Evolutionary conservation across 2,888 invertebrate species (phyloP).

Genomic region (Drosophila paramelanica): DNA sequence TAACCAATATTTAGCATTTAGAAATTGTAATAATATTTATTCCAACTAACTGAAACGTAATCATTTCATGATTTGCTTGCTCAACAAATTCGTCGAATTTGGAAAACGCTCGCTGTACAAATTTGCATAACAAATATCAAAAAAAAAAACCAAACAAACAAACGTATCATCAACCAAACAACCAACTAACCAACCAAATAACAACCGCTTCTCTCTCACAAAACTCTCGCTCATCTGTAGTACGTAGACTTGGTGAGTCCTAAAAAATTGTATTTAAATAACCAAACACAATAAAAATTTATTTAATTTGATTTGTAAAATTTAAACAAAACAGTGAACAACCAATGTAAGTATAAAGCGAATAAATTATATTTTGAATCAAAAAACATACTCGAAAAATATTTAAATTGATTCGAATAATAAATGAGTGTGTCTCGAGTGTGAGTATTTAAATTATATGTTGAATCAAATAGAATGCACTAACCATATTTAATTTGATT

Average conservation of each 20-base stretch:
- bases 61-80: constrained; percentile 76
- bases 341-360: not conserved
- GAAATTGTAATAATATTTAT: constrained; percentile 5
- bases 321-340: not conserved
- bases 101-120: constrained; percentile 70
- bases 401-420: too few species aligned
- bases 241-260: constrained; percentile 78
- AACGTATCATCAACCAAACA: constrained; percentile 59
- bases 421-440: too few species aligned
- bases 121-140: constrained; percentile 65
- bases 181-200: constrained; percentile 42
- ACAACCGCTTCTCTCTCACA: constrained; percentile 69
- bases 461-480: not conserved
- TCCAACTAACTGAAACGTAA: constrained; percentile 54
- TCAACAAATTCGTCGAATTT: constrained; percentile 76
- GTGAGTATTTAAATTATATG: too few species aligned
- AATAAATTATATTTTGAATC: too few species aligned
- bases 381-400: too few species aligned
- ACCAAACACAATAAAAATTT: constrained; percentile 4
- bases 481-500: not conserved
- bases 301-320: constrained; percentile 12
- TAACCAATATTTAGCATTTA: constrained; percentile 1
- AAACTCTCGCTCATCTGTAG: constrained; percentile 70
- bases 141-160: constrained; percentile 4
- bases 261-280: constrained; percentile 31